phyloP scores from a whole-genome alignment of 2,888 invertebrate genomes.

The Tenthredo notha region DNA sequence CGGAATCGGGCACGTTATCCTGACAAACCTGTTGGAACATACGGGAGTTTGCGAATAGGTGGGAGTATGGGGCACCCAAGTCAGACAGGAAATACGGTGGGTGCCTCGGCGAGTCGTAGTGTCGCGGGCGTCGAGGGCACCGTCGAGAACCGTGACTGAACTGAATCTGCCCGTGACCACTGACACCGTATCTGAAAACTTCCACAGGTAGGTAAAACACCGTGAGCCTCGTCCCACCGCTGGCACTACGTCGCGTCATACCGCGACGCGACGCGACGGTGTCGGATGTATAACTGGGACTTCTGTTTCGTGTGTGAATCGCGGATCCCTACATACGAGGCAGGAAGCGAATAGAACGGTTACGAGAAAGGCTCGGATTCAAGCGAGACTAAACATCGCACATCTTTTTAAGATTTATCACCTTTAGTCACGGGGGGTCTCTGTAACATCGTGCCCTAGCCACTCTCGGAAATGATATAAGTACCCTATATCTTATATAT shows the following conservation, averaged over 20 bases:
- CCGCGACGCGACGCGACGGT: conserved; percentile 42
- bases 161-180: conserved; percentile 72
- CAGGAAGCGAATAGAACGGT: conserved; percentile 35
- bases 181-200: conserved; percentile 65
- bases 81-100: conserved; percentile 76
- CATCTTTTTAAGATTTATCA: conserved; percentile 1
- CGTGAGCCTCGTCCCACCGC: background rate
- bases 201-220: conserved; percentile 26
- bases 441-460: background rate
- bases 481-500: background rate
- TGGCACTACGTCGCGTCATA: background rate
- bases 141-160: conserved; percentile 75
- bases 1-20: background rate
- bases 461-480: background rate
- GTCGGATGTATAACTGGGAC: conserved; percentile 70
- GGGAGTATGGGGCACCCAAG: conserved; percentile 53
- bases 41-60: conserved; percentile 4
- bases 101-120: conserved; percentile 70
- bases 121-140: conserved; percentile 67
- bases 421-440: background rate
- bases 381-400: conserved; percentile 20
- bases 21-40: conserved; percentile 28
- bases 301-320: conserved; percentile 63
- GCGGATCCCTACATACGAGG: background rate
- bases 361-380: background rate